Conservation (phyloP, 2,113 vertebrate species). For the Xenus cinereus region DNA sequence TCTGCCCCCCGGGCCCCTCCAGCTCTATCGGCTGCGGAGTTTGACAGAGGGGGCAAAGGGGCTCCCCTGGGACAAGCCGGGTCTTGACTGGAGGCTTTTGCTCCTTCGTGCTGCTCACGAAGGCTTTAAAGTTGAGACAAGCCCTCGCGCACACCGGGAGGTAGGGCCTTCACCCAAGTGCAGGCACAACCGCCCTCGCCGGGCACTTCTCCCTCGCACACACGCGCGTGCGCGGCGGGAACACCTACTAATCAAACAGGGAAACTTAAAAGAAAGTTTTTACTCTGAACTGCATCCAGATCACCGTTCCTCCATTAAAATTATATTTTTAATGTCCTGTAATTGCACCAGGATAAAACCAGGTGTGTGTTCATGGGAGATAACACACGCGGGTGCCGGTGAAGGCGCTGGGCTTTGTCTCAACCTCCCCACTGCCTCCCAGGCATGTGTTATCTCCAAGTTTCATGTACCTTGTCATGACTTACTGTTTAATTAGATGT, state of each 20-base stretch:
- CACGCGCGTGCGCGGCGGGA: neutral
- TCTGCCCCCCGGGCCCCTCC: neutral
- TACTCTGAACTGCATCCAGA: conserved; percentile 55
- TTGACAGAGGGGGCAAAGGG: conserved; percentile 1
- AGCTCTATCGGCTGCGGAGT: neutral
- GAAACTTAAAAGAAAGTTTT: conserved; percentile 61
- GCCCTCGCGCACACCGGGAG: neutral
- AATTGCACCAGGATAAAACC: conserved; percentile 56
- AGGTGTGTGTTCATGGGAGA: conserved; percentile 59
- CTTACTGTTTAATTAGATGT: conserved; percentile 69
- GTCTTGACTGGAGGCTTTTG: conserved; percentile 41
- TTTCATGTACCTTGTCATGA: conserved; percentile 65
- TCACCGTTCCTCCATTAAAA: conserved; percentile 55
- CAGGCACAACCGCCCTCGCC: neutral
- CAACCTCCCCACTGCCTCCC: conserved; percentile 10
- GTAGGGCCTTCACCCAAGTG: neutral
- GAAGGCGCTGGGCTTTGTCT: conserved; percentile 49
- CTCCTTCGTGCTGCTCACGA: neutral
- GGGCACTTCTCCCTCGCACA: neutral
- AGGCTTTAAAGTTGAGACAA: conserved; percentile 38
- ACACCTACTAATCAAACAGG: conserved; percentile 33
- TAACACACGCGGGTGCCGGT: conserved; percentile 16
- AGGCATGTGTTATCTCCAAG: conserved; percentile 59
- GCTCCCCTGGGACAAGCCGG: neutral
- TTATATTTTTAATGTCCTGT: conserved; percentile 60